Conservation (phyloP, 1,140 invertebrate genomes). For the Drosophila albomicans region DNA sequence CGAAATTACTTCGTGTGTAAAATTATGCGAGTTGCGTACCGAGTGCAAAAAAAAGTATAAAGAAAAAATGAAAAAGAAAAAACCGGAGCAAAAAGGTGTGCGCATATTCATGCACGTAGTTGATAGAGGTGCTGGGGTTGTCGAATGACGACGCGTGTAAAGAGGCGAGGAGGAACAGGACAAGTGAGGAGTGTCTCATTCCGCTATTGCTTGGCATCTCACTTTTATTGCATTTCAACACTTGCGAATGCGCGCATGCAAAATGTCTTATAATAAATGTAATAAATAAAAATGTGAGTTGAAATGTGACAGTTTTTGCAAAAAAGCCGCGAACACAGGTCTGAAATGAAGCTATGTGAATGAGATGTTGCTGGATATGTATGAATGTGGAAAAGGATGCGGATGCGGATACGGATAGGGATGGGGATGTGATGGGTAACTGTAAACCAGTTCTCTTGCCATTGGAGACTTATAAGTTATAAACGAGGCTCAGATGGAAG, state of each 20-base stretch:
- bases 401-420: background rate
- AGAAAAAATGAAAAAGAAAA: slow-evolving; percentile 25
- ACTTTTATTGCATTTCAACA: slow-evolving; percentile 83
- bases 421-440: slow-evolving; percentile 27
- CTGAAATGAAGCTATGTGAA: slow-evolving; percentile 23
- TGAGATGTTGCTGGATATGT: background rate
- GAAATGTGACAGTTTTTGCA: slow-evolving; percentile 79
- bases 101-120: slow-evolving; percentile 73
- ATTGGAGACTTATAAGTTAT: slow-evolving; percentile 55
- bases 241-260: slow-evolving; percentile 77
- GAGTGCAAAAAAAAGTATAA: slow-evolving; percentile 24
- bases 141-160: background rate
- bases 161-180: background rate
- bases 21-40: slow-evolving; percentile 80
- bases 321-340: slow-evolving; percentile 12
- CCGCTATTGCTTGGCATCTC: slow-evolving; percentile 67
- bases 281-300: slow-evolving; percentile 82
- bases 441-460: slow-evolving; percentile 38
- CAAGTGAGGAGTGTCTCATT: slow-evolving; percentile 9
- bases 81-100: slow-evolving; percentile 63
- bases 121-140: slow-evolving; percentile 24
- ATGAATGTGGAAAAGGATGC: background rate
- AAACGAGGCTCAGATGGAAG: slow-evolving; percentile 43
- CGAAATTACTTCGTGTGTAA: slow-evolving; percentile 82
- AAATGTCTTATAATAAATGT: slow-evolving; percentile 83